Percentiles rank a stretch among this genome's conserved stretches.
Evolutionary conservation across 2,888 invertebrate genomes (phyloP).

Genomic region (Amphipoea lucens): DNA sequence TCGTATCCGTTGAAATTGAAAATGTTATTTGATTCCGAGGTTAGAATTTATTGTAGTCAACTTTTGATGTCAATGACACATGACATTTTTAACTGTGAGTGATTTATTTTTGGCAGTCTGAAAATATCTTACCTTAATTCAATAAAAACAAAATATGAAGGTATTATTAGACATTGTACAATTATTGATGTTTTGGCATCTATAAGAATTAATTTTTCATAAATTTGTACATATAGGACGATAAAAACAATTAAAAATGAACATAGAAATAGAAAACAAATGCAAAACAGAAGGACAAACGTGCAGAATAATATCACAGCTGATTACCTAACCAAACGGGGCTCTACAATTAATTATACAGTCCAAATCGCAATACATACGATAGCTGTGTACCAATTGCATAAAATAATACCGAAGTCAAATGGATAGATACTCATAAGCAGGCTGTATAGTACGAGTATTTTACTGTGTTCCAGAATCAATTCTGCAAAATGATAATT

Average conservation of each 20-base stretch:
- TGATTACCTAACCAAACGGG: conserved; percentile 48
- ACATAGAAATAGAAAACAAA: conserved; percentile 10
- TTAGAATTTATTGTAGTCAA: conserved; percentile 69
- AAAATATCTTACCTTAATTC: conserved; percentile 3
- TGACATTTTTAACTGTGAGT: conserved; percentile 39
- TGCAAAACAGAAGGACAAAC: conserved; percentile 30
- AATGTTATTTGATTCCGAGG: conserved; percentile 77
- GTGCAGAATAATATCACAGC: conserved; percentile 52
- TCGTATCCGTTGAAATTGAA: conserved; percentile 80
- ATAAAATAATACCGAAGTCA: conserved; percentile 68
- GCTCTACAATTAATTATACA: conserved; percentile 58
- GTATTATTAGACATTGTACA: not conserved
- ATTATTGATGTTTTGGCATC: not conserved
- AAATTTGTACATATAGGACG: not conserved
- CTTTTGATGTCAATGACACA: conserved; percentile 51
- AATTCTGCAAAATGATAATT: conserved; percentile 90
- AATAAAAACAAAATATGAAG: conserved; percentile 9
- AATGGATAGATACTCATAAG: conserved; percentile 77
- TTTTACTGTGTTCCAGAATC: conserved; percentile 87
- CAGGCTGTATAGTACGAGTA: conserved; percentile 82
- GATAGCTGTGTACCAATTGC: conserved; percentile 66
- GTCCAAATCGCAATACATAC: conserved; percentile 61
- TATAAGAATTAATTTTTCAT: not conserved
- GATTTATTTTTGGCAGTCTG: not conserved
- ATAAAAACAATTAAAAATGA: conserved; percentile 16